Evolutionary conservation across 2,797 vertebrate species (phyloP), one percentile per base, ranked within the genome.

Genomic region (Cynopterus sphinx): DNA sequence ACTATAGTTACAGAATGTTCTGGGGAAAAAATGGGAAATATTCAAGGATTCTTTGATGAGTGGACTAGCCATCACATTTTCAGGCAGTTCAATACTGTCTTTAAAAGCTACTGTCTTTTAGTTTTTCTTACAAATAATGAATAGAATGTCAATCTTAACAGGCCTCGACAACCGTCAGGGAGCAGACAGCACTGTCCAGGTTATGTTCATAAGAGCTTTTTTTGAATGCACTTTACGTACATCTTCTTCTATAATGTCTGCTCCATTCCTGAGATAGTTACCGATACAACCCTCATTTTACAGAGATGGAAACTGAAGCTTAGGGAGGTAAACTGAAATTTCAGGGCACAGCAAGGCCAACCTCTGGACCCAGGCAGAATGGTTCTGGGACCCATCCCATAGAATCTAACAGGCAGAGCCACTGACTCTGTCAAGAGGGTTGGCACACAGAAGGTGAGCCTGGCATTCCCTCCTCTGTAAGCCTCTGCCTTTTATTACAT

Each of bases 281-380:
- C 24, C 39, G 57, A 21, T 19, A 33, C 3, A 17, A 36, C 19
- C 71, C 11, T 92, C 8, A 39, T 78, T 53, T 83, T 49, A 74
- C 13, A 67, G 75, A 67, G 39, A 7, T 43, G 9, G 39, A 78
- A 41, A 74, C 5, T 24, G 36, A 43, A 59, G n/a, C 63, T 71
- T 51, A 28, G 7, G 49, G 75, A 51, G 26, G n/a, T 10, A 19
- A 67, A 70, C 26, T 71, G 6, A 11, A 39, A 19, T 9, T 12
- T 9, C 24, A 68, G 46, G 46, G 9, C 0, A 0, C 9, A 9
- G 13, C 1, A 65, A 26, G 65, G 39, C 4, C 31, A 81, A 10
- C 22, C 1, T 28, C 1, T 2, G n/a, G 65, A 39, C 6, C 1
- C 15, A 41, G 28, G n/a, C 7, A 22, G n/a, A 3, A 9, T 3